These are phyloP conservation scores for Micropterix aruncella DNA, from an alignment of 2,888 invertebrate genomes.

Conservation along the genomic window DNA sequence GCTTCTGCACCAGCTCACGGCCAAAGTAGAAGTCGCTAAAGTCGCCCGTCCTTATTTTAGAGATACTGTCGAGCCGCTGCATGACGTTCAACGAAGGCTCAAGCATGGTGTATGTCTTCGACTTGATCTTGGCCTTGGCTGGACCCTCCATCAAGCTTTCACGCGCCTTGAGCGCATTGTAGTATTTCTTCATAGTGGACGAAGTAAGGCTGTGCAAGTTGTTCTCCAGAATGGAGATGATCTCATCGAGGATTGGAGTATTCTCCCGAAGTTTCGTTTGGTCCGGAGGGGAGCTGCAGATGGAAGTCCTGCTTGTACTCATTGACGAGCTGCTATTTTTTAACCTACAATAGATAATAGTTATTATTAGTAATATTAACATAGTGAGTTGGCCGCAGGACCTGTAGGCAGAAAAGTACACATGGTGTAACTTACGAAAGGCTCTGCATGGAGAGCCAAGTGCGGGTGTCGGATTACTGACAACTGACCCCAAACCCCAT, in stretches of 20 bases:
- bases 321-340: no score
- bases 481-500: no score
- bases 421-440: no score
- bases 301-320: no score
- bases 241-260: slow-evolving; percentile 55
- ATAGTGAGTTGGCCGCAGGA: no score
- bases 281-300: no score
- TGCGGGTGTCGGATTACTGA: no score
- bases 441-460: no score
- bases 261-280: slow-evolving; percentile 33
- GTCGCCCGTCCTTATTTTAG: slow-evolving; percentile 39
- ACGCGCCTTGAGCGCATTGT: not conserved
- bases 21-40: slow-evolving; percentile 37
- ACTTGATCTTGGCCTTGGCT: slow-evolving; percentile 29
- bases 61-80: slow-evolving; percentile 41
- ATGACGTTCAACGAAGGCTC: slow-evolving; percentile 47
- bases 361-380: no score
- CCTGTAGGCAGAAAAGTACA: no score
- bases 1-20: slow-evolving; percentile 23
- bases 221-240: slow-evolving; percentile 52
- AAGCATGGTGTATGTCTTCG: slow-evolving; percentile 30
- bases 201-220: not conserved
- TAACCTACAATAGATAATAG: no score
- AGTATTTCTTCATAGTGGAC: not conserved
- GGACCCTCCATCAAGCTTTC: slow-evolving; percentile 10